Evolutionary conservation across 2,113 vertebrate species (phyloP).

Genomic region (Dicerorhinus sumatrensis): DNA sequence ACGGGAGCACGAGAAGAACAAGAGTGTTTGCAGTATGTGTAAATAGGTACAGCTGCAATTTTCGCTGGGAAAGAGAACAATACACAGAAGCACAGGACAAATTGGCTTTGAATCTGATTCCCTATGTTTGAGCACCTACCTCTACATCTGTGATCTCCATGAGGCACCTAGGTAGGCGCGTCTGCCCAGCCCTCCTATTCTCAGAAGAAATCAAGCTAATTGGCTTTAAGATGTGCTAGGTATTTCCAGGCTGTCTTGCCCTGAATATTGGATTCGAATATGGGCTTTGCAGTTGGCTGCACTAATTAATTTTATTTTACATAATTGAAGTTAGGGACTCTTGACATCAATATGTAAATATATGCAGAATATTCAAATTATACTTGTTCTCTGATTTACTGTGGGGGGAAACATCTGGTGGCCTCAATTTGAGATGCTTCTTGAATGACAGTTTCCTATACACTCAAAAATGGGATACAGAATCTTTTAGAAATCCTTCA

Average conservation of each 20-base stretch:
- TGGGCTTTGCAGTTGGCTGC: conserved; percentile 17
- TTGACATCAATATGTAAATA: conserved; percentile 69
- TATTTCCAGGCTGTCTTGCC: conserved; percentile 35
- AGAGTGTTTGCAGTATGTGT: neutral
- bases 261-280: conserved; percentile 43
- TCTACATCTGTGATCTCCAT: neutral
- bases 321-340: conserved; percentile 72
- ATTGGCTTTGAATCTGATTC: too few species aligned
- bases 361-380: conserved; percentile 72
- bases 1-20: neutral
- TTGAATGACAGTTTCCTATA: conserved; percentile 36
- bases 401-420: conserved; percentile 46
- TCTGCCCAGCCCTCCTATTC: neutral
- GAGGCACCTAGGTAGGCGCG: neutral
- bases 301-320: conserved; percentile 78
- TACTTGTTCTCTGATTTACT: conserved; percentile 41
- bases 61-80: neutral
- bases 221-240: neutral
- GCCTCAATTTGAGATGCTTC: conserved; percentile 48
- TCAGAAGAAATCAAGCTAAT: conserved; percentile 37
- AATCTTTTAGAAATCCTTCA: conserved; percentile 45
- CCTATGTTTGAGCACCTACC: neutral
- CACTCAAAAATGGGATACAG: neutral
- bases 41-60: neutral
- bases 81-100: neutral